These are phyloP conservation scores for Bombyx mori DNA, from an alignment of 1,140 invertebrate genomes.

Conservation along the genomic window ASM3026992v2 NC_085119.1:15113501-15114000, in stretches of 20 bases:
- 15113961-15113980: conserved; percentile 2
- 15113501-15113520: too few relatives aligned
- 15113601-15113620: too few relatives aligned
- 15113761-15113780: conserved; percentile 55
- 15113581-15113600: too few relatives aligned
- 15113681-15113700: too few relatives aligned
- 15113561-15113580: too few relatives aligned
- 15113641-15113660: too few relatives aligned
- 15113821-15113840: conserved; percentile 61
- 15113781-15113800: conserved; percentile 64
- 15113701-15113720: too few relatives aligned
- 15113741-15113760: conserved; percentile 59
- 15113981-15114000: background rate
- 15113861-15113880: conserved; percentile 48
- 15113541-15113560: too few relatives aligned
- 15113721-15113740: conserved; percentile 10
- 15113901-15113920: conserved; percentile 36
- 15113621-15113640: too few relatives aligned
- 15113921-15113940: conserved; percentile 33
- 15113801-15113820: conserved; percentile 59
- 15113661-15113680: too few relatives aligned
- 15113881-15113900: conserved; percentile 31
- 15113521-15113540: too few relatives aligned
- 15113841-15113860: conserved; percentile 35
- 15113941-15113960: conserved; percentile 7